Percentiles rank a stretch among this genome's conserved stretches.
Evolutionary conservation across 2,113 vertebrate genomes (phyloP).

Genomic region (Lagopus leucura): DNA sequence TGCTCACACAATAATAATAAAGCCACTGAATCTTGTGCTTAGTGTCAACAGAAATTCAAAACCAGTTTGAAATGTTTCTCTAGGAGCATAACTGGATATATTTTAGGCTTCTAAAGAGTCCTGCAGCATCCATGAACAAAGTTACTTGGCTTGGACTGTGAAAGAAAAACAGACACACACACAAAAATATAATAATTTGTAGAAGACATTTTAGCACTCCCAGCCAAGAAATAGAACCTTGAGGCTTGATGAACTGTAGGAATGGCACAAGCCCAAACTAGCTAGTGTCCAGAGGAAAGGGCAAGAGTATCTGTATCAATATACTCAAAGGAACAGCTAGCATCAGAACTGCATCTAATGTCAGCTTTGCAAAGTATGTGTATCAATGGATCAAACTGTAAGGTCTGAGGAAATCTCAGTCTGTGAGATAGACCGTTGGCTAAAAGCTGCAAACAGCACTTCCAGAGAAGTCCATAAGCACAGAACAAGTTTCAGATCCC

Average conservation of each 20-base stretch:
- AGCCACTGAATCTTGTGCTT: neutral
- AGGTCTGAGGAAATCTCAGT: neutral
- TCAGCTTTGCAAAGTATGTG: neutral
- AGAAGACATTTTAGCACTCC: neutral
- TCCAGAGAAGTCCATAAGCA: neutral
- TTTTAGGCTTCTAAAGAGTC: neutral
- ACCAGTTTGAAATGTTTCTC: neutral
- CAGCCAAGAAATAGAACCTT: neutral
- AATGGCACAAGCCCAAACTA: neutral
- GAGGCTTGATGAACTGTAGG: neutral
- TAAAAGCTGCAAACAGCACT: neutral
- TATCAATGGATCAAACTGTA: neutral
- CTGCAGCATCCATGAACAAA: neutral
- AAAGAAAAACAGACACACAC: neutral
- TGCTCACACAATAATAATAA: neutral
- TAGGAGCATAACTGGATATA: neutral
- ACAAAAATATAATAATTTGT: neutral
- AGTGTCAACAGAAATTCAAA: neutral
- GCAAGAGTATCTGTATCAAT: neutral
- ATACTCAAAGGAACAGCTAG: neutral
- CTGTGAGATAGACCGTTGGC: neutral
- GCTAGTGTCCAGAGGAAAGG: neutral
- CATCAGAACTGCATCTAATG: neutral
- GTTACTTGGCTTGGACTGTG: neutral
- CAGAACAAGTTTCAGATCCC: neutral